A percentile compares a stretch with the other conserved stretches of the same genome.
Conservation (phyloP, 2,888 invertebrate genomes). For the Allophyes oxyacanthae region DNA sequence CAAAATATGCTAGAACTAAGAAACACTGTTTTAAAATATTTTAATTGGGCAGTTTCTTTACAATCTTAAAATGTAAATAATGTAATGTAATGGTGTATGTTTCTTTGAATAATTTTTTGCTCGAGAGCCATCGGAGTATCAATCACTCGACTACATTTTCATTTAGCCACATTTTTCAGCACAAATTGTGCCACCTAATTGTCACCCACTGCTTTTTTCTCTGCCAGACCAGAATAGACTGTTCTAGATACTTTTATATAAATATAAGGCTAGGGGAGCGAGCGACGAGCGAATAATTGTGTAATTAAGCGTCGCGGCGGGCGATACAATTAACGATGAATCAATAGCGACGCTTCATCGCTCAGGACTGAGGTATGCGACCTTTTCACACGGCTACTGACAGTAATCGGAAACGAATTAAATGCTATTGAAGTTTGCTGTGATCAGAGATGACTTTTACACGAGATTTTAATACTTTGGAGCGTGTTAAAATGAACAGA, state of each 20-base stretch:
- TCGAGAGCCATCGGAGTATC: too few relatives aligned
- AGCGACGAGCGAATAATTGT: constrained; percentile 12
- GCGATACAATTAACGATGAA: constrained; percentile 36
- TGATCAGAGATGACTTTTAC: constrained; percentile 18
- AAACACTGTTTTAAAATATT: constrained; percentile 6
- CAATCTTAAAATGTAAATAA: neutral
- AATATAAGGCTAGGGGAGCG: constrained; percentile 1
- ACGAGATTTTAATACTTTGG: neutral
- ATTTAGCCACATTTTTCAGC: too few relatives aligned
- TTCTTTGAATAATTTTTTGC: too few relatives aligned
- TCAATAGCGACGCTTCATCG: constrained; percentile 21
- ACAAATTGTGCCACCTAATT: too few relatives aligned
- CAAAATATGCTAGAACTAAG: neutral
- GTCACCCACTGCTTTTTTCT: neutral
- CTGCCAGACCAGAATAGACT: constrained; percentile 1
- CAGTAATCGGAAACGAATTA: constrained; percentile 25
- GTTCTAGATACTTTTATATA: constrained; percentile 6
- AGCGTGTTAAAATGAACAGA: neutral
- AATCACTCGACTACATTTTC: too few relatives aligned
- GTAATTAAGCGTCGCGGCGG: constrained; percentile 23
- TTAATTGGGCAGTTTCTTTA: constrained; percentile 6
- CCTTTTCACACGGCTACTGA: constrained; percentile 9
- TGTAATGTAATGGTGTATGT: too few relatives aligned
- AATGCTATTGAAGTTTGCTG: constrained; percentile 13
- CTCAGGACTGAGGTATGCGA: constrained; percentile 13